Evolutionary conservation across 2,797 vertebrate genomes (phyloP), one percentile per base, ranked within the genome.

Genomic region (Pseudopleuronectes americanus): DNA sequence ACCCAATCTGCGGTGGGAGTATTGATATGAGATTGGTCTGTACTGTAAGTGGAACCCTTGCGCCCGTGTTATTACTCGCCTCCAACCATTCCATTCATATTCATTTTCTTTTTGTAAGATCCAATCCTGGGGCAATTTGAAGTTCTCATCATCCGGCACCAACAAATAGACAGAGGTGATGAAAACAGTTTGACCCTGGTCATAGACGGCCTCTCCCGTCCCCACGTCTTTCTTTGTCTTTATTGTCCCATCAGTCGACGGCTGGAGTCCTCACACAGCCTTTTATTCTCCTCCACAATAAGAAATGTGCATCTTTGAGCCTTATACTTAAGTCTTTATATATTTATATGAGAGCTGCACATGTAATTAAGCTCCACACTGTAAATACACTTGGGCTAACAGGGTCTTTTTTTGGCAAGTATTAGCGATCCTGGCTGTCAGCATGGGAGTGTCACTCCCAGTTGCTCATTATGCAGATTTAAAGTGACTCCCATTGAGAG

Each of bases 1-100:
- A 28, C 48, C 63, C 87, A 75, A 79, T 89, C 71, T 78, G 14
- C 55, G 59, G 71, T 70, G 6, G 70, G 75, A 79, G 81, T 83
- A 68, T 83, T 71, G 75, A 87, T 72, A 83, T 64, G 67, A 89
- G 88, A 92, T 91, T 89, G 89, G 78, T 81, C 80, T 82, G 68
- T 79, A 61, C 59, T 79, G 57, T 83, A 77, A 76, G 79, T 75
- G 73, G 76, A 76, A 64, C 82, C 74, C 73, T 71, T 52, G 12
- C 45, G 62, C 65, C 26, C 53, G 56, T 81, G 79, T 79, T 79
- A 76, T 88, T 74, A 71, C 74, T 76, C 51, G 56, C 63, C 76
- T 77, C 56, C 73, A 75, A 78, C 80, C 67, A 71, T 80, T 76
- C 70, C 71, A 85, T 89, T 91, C 81, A 86, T 85, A 90, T 89